A percentile compares a stretch with the other conserved stretches of the same genome.
These are phyloP conservation scores for Drosophila diplacantha DNA, from an alignment of 2,888 invertebrate genomes.

Conservation along the genomic window DNA sequence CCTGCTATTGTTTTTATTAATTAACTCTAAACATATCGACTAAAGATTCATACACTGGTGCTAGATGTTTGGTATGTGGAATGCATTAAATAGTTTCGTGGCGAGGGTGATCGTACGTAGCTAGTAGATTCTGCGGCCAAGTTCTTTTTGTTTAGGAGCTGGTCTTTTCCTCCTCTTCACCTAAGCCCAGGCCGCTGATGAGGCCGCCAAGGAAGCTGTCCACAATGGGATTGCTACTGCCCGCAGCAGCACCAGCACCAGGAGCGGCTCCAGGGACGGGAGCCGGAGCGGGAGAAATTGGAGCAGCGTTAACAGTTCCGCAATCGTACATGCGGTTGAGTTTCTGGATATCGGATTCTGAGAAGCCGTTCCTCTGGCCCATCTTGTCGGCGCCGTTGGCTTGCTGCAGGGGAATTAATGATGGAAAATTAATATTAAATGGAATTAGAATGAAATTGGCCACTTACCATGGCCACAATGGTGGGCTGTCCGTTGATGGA, in stretches of 20 bases:
- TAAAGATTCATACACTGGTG: conserved; percentile 29
- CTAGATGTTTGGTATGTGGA: conserved; percentile 32
- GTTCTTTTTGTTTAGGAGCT: conserved; percentile 8
- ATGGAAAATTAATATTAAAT: background rate
- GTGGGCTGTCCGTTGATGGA: conserved; percentile 85
- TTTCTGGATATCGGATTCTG: conserved; percentile 84
- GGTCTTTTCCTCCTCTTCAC: conserved; percentile 44
- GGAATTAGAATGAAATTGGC: rapidly evolving
- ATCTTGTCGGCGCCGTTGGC: conserved; percentile 78
- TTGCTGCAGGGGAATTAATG: conserved; percentile 46
- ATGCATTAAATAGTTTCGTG: conserved; percentile 62
- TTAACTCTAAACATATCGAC: conserved; percentile 25
- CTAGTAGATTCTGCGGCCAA: conserved; percentile 26
- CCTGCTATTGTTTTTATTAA: conserved; percentile 12
- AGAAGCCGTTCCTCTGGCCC: conserved; percentile 87
- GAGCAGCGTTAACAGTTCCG: conserved; percentile 27
- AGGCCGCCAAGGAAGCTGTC: conserved; percentile 74
- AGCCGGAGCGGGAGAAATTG: conserved; percentile 5
- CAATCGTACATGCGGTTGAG: conserved; percentile 88
- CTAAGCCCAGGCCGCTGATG: conserved; percentile 72
- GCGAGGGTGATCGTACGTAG: conserved; percentile 42
- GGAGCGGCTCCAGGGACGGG: conserved; percentile 29
- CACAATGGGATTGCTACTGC: conserved; percentile 62
- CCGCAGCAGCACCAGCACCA: conserved; percentile 30
- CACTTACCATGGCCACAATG: conserved; percentile 83